Evolutionary conservation across 2,888 invertebrate species (phyloP), one percentile per base, ranked within the genome.

Genomic region (Terebella lapidaria): DNA sequence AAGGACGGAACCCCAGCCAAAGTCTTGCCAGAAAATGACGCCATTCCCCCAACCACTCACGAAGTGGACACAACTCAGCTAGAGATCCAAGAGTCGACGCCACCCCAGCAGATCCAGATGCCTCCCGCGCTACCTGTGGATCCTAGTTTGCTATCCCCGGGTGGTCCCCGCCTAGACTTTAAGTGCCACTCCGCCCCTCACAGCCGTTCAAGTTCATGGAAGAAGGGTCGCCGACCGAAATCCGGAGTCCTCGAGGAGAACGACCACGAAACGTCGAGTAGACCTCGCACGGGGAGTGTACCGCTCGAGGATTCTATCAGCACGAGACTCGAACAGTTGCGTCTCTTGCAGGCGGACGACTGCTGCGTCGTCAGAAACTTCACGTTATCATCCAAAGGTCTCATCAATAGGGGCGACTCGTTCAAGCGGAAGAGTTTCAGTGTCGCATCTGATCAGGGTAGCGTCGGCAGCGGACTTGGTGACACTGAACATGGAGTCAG

Each of bases 361-460:
- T 47, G 52, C 27, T 65, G 65, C 30, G 61, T 65, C 24, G 86
- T 94, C 68, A 85, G 95, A 69, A 94, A 93, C 81, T 95, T 95
- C 83, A 91, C 91, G 73, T 93, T 94, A 72, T 93, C 93, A 27
- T 90, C 91, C 78, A 88, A 90, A 80, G 94, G 93, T n/a, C 89
- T 94, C 57, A 88, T 94, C 64, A 94, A 93, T 82, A 85, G 94
- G 54, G 95, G 95, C 0, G 95, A 96, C 82, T 93, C 93, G 15
- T 85, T 95, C 66, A 89, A 92, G 72, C 90, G 91, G 67, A 85
- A 91, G 49, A 85, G 92, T 67, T 92, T 92, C 72, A 91, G 91
- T 74, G 90, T 92, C 27, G 51, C 22, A n/a, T 52, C 62, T 56
- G 27, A 46, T 42, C 56, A 57, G 54, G 27, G 57, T 57, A 57